Evolutionary conservation across 92 coral and sea anemone species (phyloP), one percentile per base, ranked within the genome.

Genomic region (Porites evermanni): DNA sequence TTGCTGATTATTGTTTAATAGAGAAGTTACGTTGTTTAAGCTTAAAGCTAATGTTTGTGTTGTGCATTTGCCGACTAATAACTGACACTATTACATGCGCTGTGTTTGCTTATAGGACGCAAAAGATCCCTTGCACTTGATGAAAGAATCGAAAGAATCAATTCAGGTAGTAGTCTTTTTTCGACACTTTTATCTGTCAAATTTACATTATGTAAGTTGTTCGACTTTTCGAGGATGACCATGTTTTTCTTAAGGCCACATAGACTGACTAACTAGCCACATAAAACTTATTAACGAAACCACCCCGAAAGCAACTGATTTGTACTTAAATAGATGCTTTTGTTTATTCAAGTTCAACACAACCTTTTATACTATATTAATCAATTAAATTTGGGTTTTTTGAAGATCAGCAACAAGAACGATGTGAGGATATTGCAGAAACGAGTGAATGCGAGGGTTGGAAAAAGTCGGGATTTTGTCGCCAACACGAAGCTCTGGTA

Each of bases 391-490:
- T 50, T 38, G 11, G 65, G 44, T 44, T 65, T 73, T 17, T 56
- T 12, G 65, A 58, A 81, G 86, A 81, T 54, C 77, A 17, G 66
- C 18, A 2, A n/a, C 77, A 54, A 47, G 79, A 72, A 12, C 24
- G 79, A 4, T 84, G 88, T 24, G 76, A 6, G 0, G 95, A 94
- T 61, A 79, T 66, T 17, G 29, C 94, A 21, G 38, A 32, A 1
- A 32, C 64, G 24, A n/a, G 12, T 1, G 29, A 79, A 7, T 94
- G 98, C 53, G 87, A 76, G 13, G 74, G 38, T 1, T 94, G 88
- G 89, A 83, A 87, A 72, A 82, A 79, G 12, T 51, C 83, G 70
- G 98, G 98, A 38, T 84, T 89, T 78, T 94, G 98, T 44, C 51
- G 16, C 2, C 75, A 84, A 26, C 98, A 92, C 21, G 66, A 86